A percentile compares a stretch with the other conserved stretches of the same genome.
phyloP scores from a whole-genome alignment of 1,140 invertebrate species.

The Gerris buenoi region DNA sequence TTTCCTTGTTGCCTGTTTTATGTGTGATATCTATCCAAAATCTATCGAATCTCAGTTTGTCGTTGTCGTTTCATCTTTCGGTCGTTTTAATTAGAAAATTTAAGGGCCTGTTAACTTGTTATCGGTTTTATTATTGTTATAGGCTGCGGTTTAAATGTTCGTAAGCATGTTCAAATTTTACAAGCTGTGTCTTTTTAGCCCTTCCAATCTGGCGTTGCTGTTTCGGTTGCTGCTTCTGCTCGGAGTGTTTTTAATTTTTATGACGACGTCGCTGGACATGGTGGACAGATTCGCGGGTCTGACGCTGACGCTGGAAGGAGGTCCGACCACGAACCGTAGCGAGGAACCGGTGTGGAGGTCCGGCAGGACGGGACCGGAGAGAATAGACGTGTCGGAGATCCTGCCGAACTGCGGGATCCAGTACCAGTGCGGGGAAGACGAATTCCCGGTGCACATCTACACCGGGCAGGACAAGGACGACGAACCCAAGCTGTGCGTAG shows the following conservation, averaged over 20 bases:
- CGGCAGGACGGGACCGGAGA: too few species aligned
- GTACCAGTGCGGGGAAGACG: constrained; percentile 26
- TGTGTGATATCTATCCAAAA: too few species aligned
- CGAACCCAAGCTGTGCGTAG: constrained; percentile 34
- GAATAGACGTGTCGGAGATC: constrained; percentile 23
- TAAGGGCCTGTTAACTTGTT: too few species aligned
- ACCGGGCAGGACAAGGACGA: constrained; percentile 33
- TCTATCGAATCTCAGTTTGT: too few species aligned
- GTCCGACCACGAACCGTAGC: not conserved
- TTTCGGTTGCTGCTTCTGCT: not conserved
- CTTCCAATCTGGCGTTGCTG: not conserved
- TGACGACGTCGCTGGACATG: not conserved
- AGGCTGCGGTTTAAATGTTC: not conserved
- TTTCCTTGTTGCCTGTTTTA: too few species aligned
- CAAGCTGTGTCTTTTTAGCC: not conserved
- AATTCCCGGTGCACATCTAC: constrained; percentile 34
- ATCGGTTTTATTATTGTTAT: too few species aligned
- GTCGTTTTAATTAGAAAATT: too few species aligned
- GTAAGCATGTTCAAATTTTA: not conserved
- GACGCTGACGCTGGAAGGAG: too few species aligned
- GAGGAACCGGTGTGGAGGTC: not conserved
- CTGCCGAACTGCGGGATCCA: constrained; percentile 34
- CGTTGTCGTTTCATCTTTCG: too few species aligned
- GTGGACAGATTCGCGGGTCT: not conserved
- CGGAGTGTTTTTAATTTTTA: not conserved